phyloP scores from a whole-genome alignment of 2,888 invertebrate genomes.

The Pegoplata infirma region DNA sequence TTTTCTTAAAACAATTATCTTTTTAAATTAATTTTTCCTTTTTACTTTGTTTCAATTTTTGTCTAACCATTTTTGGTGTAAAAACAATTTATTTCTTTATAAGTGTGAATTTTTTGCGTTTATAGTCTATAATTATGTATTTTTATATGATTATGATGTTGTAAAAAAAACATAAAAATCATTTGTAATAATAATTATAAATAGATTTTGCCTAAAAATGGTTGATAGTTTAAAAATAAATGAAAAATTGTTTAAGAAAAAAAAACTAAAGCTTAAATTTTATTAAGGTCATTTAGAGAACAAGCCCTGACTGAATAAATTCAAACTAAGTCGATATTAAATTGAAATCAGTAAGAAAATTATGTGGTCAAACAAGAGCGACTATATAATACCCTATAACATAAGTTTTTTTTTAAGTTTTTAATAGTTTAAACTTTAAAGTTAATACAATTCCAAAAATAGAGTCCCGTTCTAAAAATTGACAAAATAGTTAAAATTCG shows the following conservation, averaged over 20 bases:
- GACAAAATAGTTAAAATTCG: too few species aligned
- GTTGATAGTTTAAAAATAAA: constrained; percentile 11
- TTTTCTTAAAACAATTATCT: background rate
- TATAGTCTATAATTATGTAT: constrained; percentile 44
- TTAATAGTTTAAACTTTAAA: too few species aligned
- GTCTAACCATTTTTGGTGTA: background rate
- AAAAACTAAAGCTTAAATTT: constrained; percentile 15
- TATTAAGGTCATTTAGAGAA: background rate
- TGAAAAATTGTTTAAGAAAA: constrained; percentile 48
- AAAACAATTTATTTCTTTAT: background rate
- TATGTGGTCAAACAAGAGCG: too few species aligned
- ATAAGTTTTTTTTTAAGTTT: too few species aligned
- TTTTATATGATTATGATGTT: constrained; percentile 32
- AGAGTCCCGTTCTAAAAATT: too few species aligned
- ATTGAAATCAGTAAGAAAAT: too few species aligned
- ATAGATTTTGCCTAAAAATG: constrained; percentile 58
- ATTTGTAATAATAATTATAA: constrained; percentile 44
- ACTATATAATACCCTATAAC: too few species aligned
- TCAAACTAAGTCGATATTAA: too few species aligned
- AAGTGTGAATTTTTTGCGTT: background rate
- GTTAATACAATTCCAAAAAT: too few species aligned
- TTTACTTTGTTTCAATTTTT: background rate
- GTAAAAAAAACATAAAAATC: constrained; percentile 10
- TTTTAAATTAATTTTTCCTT: background rate
- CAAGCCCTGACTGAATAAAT: too few species aligned